phyloP scores from a whole-genome alignment of 2,797 vertebrate species.

The Cheirogaleus major region DNA sequence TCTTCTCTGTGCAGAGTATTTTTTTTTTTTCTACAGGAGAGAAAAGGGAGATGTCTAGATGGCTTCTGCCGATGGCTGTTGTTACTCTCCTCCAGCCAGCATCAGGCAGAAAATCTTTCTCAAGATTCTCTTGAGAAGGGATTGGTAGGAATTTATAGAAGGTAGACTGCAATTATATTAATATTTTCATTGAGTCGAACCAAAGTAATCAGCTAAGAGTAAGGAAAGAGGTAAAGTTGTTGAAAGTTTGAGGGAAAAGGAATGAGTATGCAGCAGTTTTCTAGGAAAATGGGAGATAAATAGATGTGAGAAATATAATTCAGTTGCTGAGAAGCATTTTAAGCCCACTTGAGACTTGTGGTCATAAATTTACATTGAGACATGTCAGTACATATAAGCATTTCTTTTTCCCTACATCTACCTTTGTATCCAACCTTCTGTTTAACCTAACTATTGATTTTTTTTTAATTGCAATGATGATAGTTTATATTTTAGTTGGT shows the following conservation, averaged over 20 bases:
- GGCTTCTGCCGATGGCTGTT: not conserved
- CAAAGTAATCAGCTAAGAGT: not conserved
- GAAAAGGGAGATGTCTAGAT: not conserved
- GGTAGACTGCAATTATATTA: not conserved
- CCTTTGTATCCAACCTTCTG: not conserved
- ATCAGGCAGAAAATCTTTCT: not conserved
- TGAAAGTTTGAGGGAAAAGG: not conserved
- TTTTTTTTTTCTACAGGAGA: not conserved
- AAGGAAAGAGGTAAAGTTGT: not conserved
- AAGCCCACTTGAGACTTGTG: not conserved
- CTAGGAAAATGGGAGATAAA: not conserved
- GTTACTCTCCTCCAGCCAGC: not conserved
- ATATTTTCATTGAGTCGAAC: not conserved
- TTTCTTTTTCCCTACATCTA: not conserved
- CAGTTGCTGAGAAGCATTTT: not conserved
- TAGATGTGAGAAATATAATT: not conserved
- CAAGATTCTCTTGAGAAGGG: not conserved
- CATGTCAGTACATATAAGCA: not conserved
- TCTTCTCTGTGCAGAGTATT: not conserved
- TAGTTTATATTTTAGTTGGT: not conserved
- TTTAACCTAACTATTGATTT: not conserved
- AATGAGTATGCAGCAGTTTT: not conserved
- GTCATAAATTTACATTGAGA: not conserved
- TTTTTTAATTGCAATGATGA: not conserved
- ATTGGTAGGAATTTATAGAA: not conserved